Base-by-base conservation (phyloP, 2,113 vertebrate species). In the Cyprinodon tularosa region DNA sequence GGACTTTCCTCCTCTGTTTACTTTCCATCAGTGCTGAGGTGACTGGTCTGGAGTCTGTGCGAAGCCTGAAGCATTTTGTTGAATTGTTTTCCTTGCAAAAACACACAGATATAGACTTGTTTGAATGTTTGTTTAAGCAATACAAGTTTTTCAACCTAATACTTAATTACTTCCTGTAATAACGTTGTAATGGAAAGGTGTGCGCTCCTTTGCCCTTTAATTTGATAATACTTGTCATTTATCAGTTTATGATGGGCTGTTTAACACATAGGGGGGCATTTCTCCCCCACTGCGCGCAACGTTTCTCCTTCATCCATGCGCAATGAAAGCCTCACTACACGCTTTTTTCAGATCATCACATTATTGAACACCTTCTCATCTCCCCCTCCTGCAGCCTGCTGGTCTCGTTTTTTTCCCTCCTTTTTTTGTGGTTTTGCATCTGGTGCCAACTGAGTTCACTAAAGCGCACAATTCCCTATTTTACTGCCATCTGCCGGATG, bases 401-500 rank as follows among this genome's bases (percentile, higher is more conserved):
- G 50, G 17, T 57, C 62, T 29, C 3, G 65, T 40, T 40, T 50
- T 66, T 74, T 61, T 74, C 39, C 62, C 73, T 71, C 74, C 68
- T 69, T 76, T 74, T 83, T 71, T 1, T 89, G 90, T 84, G 84
- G 85, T 71, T 90, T 87, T 85, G 75, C 77, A 70, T 73, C 71
- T 17, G 57, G 53, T 78, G 88, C 83, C 90, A 90, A 76, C 73
- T 81, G 82, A 81, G 87, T 85, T 86, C 82, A 82, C 64, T 74
- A 83, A 84, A 67, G 74, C 72, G 66, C 72, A 85, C 86, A 84
- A 79, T 82, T 81, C 81, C 86, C 89, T 71, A 87, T 90, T 90
- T 91, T 90, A 92, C 86, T 86, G 93, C 93, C 94, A 93, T 92
- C 94, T 94, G 91, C 92, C 89, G 94, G 93, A 90, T 90, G 88